Base-by-base conservation (phyloP, 1,140 invertebrate species). In the Ridgeia piscesae region DNA sequence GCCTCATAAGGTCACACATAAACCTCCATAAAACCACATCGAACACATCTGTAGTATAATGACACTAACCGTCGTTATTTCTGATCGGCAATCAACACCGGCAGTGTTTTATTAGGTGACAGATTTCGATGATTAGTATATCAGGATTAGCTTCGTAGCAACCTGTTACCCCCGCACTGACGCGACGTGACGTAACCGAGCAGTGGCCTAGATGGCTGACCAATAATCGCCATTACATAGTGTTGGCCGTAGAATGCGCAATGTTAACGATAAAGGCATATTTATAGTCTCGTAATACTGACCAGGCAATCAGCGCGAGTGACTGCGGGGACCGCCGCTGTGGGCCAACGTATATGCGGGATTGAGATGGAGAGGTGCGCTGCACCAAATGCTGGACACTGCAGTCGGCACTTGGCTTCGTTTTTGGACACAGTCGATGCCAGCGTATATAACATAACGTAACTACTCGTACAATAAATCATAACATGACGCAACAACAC, bases 191-290 rank as follows among this genome's bases (percentile, higher is more conserved):
- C 58, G 58, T 77, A 77, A 77, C 58, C 2, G 11, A 31, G 58
- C 58, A 77, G 58, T 77, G 58, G 58, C 58, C 58, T 77, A 77
- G 58, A 77, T 77, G 58, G 58, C 58, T 77, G 58, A 77, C 58
- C 58, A 77, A 77, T 77, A 77, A 77, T 77, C 58, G 58, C 58
- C 58, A 77, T 77, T 77, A 77, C 58, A 77, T 77, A 77, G 58
- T 77, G 58, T 77, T 77, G 58, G 58, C 58, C 58, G 58, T 77
- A 77, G 58, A 77, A 77, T 77, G 58, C 17, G 8, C 58, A 77
- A 21, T 77, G 58, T 77, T 77, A 77, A 77, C 58, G 58, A 77
- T 77, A 77, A 77, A 77, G 27, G 58, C 58, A 77, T 77, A 77
- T 77, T 77, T 77, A 77, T 77, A 77, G 58, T 31, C 58, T 9